Conservation (phyloP, 2,797 vertebrate genomes). For the Pantherophis vulpinus region DNA sequence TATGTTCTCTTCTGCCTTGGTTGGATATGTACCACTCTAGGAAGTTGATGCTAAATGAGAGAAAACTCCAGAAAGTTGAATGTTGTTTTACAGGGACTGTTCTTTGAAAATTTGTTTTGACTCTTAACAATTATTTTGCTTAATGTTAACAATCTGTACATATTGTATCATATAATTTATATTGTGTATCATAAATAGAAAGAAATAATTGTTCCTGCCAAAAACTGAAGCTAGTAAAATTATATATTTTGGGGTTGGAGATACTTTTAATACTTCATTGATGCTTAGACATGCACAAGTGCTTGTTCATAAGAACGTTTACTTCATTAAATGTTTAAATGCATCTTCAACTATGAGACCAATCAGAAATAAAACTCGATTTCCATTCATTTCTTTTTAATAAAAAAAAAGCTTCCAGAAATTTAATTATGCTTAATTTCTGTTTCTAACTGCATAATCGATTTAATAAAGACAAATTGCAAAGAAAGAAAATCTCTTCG, state of each 20-base stretch:
- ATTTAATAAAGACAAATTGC: not conserved
- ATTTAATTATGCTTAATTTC: constrained; percentile 6
- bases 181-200: not conserved
- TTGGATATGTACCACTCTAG: constrained; percentile 26
- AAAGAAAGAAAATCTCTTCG: constrained; percentile 1
- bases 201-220: constrained; percentile 11
- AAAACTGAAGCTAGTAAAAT: constrained; percentile 1
- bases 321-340: constrained; percentile 7
- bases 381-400: not conserved
- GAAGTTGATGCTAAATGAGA: constrained; percentile 3
- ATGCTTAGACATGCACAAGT: not conserved
- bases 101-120: not conserved
- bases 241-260: not conserved
- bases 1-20: not conserved
- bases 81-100: not conserved
- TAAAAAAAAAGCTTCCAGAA: not conserved
- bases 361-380: constrained; percentile 13
- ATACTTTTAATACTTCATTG: not conserved
- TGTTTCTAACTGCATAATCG: not conserved
- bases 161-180: not conserved
- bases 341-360: not conserved
- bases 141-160: not conserved
- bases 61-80: constrained; percentile 16
- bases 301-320: not conserved
- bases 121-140: rapidly evolving